phyloP scores from a whole-genome alignment of 2,797 vertebrate species.

The Chiroxiphia lanceolata region DNA sequence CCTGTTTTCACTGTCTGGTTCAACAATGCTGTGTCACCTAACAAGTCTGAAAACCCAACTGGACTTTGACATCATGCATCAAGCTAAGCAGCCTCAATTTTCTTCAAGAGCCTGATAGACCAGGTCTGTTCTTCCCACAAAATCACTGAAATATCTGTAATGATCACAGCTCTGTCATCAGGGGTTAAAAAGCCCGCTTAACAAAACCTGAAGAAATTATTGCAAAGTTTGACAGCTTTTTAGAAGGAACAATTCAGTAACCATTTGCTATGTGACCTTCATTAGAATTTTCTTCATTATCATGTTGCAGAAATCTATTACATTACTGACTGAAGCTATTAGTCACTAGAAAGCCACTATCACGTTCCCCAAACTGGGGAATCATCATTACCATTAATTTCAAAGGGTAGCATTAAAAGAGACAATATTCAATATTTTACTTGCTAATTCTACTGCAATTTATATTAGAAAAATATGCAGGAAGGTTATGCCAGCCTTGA shows the following conservation, averaged over 20 bases:
- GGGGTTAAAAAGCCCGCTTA: conserved; percentile 4
- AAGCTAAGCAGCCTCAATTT: conserved; percentile 9
- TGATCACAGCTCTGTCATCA: neutral
- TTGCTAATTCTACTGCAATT: conserved; percentile 69
- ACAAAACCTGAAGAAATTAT: conserved; percentile 27
- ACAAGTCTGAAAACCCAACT: conserved; percentile 12
- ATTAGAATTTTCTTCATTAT: conserved; percentile 69
- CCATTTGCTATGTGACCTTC: conserved; percentile 58
- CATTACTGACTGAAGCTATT: conserved; percentile 67
- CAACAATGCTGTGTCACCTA: neutral
- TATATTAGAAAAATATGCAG: conserved; percentile 60
- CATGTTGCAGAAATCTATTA: conserved; percentile 66
- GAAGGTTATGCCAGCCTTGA: neutral
- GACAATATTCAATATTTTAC: conserved; percentile 74
- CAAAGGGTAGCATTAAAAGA: conserved; percentile 68
- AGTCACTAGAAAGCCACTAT: conserved; percentile 57
- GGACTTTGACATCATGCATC: neutral
- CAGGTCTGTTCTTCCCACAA: conserved; percentile 11
- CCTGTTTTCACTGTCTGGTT: neutral
- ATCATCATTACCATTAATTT: conserved; percentile 71
- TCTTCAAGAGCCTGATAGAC: neutral
- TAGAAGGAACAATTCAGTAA: conserved; percentile 32
- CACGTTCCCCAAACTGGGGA: conserved; percentile 57
- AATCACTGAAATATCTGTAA: conserved; percentile 17
- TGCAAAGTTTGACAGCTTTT: conserved; percentile 34